Conservation (phyloP, 2,888 invertebrate species). For the Epinotia brunnichana region DNA sequence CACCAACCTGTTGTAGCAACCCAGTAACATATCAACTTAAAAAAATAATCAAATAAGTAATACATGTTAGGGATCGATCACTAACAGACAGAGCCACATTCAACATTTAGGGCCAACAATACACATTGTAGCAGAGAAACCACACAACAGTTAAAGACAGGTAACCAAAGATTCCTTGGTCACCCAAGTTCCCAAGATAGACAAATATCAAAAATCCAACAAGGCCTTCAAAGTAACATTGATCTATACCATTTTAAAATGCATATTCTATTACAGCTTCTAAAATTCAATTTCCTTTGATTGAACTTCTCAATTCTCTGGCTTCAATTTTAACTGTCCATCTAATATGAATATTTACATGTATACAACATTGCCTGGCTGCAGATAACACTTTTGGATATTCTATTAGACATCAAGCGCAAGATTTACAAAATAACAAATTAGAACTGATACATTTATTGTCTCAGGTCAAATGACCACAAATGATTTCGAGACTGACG, state of each 20-base stretch:
- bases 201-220: conserved; percentile 32
- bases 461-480: conserved; percentile 24
- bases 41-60: conserved; percentile 58
- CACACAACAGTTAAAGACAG: conserved; percentile 4
- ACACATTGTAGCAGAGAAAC: conserved; percentile 15
- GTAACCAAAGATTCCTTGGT: conserved; percentile 2
- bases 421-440: conserved; percentile 17
- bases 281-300: conserved; percentile 49
- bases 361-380: conserved; percentile 31
- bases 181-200: conserved; percentile 7
- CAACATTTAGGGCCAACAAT: conserved; percentile 39
- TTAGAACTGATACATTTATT: conserved; percentile 20
- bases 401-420: conserved; percentile 23
- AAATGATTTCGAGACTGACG: conserved; percentile 16
- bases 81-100: conserved; percentile 27
- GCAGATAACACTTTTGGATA: conserved; percentile 20
- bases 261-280: conserved; percentile 41
- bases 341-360: conserved; percentile 38
- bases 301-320: conserved; percentile 45
- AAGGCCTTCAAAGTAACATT: conserved; percentile 32
- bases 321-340: conserved; percentile 31
- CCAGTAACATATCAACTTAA: conserved; percentile 63
- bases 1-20: conserved; percentile 63
- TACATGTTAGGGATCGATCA: conserved; percentile 37
- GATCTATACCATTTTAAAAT: conserved; percentile 46